A percentile compares a stretch with the other conserved stretches of the same genome.
These are phyloP conservation scores for Polyergus mexicanus DNA, from an alignment of 1,140 invertebrate genomes.

Conservation along the genomic window DNA sequence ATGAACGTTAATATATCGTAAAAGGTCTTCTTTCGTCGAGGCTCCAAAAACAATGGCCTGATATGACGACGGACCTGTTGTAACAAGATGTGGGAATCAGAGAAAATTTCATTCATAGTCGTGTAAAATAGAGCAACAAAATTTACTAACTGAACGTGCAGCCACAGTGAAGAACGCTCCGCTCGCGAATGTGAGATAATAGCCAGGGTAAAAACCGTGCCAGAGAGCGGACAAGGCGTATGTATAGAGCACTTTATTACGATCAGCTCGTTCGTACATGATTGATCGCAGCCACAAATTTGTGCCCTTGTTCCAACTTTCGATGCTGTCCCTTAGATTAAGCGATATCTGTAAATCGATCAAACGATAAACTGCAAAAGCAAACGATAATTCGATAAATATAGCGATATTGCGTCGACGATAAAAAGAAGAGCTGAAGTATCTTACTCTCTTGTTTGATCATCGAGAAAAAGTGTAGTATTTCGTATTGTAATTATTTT, in stretches of 20 bases:
- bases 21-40: conserved; percentile 88
- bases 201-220: conserved; percentile 99
- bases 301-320: conserved; percentile 97
- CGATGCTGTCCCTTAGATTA: conserved; percentile 93
- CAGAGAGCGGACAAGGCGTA: conserved; percentile 97
- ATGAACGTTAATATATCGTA: conserved; percentile 94
- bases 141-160: conserved; percentile 90
- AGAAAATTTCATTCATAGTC: neutral
- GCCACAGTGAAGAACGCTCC: conserved; percentile 95
- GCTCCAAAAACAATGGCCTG: conserved; percentile 92
- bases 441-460: neutral
- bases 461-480: neutral
- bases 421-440: neutral
- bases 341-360: conserved; percentile 89
- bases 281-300: conserved; percentile 95
- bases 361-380: neutral
- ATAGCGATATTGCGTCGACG: too few relatives aligned
- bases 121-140: neutral
- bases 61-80: conserved; percentile 90
- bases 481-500: neutral
- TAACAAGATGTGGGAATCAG: neutral
- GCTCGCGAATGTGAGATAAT: conserved; percentile 97
- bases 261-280: conserved; percentile 93
- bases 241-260: conserved; percentile 90
- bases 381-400: conserved; percentile 3